Conservation (phyloP, 2,888 invertebrate species). For the Archips xylosteana region DNA sequence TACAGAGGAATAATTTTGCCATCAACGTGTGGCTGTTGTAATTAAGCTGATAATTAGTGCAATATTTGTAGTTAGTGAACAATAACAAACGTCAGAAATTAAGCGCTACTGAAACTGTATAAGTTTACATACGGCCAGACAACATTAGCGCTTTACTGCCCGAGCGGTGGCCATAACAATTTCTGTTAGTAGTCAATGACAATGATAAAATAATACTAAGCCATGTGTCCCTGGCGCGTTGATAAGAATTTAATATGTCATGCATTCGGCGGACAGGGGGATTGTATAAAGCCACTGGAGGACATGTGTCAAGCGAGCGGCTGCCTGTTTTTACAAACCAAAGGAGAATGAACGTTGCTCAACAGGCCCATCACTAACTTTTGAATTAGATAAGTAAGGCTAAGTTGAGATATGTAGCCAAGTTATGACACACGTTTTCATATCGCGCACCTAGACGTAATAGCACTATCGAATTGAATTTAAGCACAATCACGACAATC, state of each 20-base stretch:
- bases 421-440: too few relatives aligned
- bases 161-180: constrained; percentile 51
- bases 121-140: constrained; percentile 51
- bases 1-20: constrained; percentile 1
- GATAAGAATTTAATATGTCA: constrained; percentile 58
- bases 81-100: constrained; percentile 54
- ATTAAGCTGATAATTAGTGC: constrained; percentile 5
- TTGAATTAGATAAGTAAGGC: constrained; percentile 6
- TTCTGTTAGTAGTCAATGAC: constrained; percentile 51
- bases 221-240: constrained; percentile 42
- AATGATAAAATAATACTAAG: constrained; percentile 44
- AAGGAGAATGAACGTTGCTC: constrained; percentile 47
- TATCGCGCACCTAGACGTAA: too few relatives aligned
- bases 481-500: too few relatives aligned
- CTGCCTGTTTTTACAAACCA: constrained; percentile 61
- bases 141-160: constrained; percentile 43
- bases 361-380: constrained; percentile 2
- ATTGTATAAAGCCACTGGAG: constrained; percentile 66
- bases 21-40: background rate
- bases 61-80: constrained; percentile 42
- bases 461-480: too few relatives aligned
- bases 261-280: constrained; percentile 56
- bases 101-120: constrained; percentile 53
- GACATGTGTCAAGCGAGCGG: constrained; percentile 68
- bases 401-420: too few relatives aligned